Percentiles rank a stretch among this genome's conserved stretches.
Conservation (phyloP, 2,888 invertebrate species). For the Lumbricus terrestris region DNA sequence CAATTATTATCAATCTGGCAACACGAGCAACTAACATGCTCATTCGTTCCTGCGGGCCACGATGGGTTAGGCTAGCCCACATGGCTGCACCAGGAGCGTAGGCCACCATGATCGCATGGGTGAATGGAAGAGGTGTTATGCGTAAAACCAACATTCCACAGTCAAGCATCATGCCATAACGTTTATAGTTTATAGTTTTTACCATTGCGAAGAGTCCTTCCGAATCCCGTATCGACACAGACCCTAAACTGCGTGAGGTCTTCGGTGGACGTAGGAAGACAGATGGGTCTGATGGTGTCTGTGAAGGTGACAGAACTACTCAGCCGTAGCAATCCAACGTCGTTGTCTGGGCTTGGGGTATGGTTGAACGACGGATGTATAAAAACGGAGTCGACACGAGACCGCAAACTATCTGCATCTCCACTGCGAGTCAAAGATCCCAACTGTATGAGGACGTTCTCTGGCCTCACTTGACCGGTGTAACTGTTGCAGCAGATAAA, state of each 20-base stretch:
- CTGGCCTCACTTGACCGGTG: neutral
- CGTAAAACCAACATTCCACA: too few species aligned
- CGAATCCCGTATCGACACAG: slow-evolving; percentile 22
- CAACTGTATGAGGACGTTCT: neutral
- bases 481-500: too few species aligned
- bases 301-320: neutral
- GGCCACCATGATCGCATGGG: too few species aligned
- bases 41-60: too few species aligned
- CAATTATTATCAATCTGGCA: too few species aligned
- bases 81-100: too few species aligned
- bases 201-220: neutral
- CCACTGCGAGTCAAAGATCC: neutral
- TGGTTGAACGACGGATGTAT: neutral
- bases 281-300: slow-evolving; percentile 19
- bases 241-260: slow-evolving; percentile 12
- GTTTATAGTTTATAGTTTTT: too few species aligned
- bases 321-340: slow-evolving; percentile 21
- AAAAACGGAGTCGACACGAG: neutral
- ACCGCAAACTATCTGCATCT: neutral
- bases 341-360: neutral
- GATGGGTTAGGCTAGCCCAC: too few species aligned
- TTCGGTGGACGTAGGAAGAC: neutral
- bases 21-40: too few species aligned
- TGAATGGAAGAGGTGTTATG: too few species aligned
- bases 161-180: too few species aligned